These are phyloP conservation scores for Parthenolecanium corni DNA, from an alignment of 2,888 invertebrate species.

Conservation along the genomic window DNA sequence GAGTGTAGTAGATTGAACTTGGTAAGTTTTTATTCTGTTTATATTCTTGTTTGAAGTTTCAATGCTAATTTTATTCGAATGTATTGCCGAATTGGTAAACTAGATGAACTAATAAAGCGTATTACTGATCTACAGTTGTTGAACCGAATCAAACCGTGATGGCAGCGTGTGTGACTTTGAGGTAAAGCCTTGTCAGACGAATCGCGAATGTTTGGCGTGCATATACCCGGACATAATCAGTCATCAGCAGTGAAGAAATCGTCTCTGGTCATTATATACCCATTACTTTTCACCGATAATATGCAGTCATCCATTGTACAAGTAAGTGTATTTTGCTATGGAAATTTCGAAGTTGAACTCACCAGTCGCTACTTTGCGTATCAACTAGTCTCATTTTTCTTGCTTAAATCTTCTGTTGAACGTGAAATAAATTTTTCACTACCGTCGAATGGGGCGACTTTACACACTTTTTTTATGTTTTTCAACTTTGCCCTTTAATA, in stretches of 20 bases:
- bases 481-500: too few relatives aligned
- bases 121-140: background rate
- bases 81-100: slow-evolving; percentile 16
- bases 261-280: slow-evolving; percentile 91
- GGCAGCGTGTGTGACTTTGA: slow-evolving; percentile 89
- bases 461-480: too few relatives aligned
- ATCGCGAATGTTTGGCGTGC: slow-evolving; percentile 78
- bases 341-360: background rate
- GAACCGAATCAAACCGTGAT: slow-evolving; percentile 70
- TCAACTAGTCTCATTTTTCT: slow-evolving; percentile 26
- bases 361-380: background rate
- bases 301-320: slow-evolving; percentile 81
- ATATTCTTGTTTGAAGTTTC: too few relatives aligned
- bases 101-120: background rate
- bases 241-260: slow-evolving; percentile 84
- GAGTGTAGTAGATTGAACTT: slow-evolving; percentile 48
- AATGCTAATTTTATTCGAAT: background rate
- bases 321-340: slow-evolving; percentile 38
- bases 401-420: slow-evolving; percentile 61
- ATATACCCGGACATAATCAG: slow-evolving; percentile 85
- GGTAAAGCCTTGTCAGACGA: slow-evolving; percentile 66
- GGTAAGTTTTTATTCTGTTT: slow-evolving; percentile 35
- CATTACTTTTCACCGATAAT: slow-evolving; percentile 76
- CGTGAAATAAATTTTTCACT: slow-evolving; percentile 64
- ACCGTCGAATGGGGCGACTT: slow-evolving; percentile 50